Evolutionary conservation across 2,797 vertebrate genomes (phyloP).

Genomic region (Cuculus canorus): DNA sequence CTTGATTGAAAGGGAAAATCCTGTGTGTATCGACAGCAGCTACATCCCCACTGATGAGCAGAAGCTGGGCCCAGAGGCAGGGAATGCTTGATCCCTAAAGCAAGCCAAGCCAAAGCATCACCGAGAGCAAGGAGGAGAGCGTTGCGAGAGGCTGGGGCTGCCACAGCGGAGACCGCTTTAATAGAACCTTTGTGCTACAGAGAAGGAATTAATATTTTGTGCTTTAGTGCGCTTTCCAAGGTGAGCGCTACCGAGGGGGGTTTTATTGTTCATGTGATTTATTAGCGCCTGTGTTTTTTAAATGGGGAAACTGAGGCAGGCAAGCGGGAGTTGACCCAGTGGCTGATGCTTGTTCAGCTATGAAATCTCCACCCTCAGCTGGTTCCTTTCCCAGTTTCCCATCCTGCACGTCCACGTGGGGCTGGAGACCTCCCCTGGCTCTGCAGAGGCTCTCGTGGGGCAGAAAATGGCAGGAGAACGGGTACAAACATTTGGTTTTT

Average conservation of each 20-base stretch:
- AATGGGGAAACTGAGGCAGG: neutral
- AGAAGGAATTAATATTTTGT: neutral
- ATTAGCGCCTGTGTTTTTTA: accelerated
- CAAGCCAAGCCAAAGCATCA: neutral
- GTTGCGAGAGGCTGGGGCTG: neutral
- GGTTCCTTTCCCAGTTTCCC: neutral
- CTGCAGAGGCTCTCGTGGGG: neutral
- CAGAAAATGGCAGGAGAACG: neutral
- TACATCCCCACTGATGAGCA: neutral
- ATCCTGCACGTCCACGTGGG: neutral
- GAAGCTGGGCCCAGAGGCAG: neutral
- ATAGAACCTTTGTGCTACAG: neutral
- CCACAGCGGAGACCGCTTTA: neutral
- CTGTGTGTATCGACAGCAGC: neutral
- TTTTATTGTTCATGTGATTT: neutral
- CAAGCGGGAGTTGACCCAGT: neutral
- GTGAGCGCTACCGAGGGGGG: accelerated
- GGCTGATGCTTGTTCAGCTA: neutral
- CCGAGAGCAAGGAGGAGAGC: neutral
- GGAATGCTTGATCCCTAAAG: neutral
- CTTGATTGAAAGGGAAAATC: neutral
- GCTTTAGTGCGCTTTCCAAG: neutral
- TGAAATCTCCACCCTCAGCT: accelerated
- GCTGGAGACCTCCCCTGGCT: neutral
- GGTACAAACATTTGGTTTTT: accelerated